A percentile compares a stretch with the other conserved stretches of the same genome.
Conservation (phyloP, 2,888 invertebrate species). For the Patella pellucida region DNA sequence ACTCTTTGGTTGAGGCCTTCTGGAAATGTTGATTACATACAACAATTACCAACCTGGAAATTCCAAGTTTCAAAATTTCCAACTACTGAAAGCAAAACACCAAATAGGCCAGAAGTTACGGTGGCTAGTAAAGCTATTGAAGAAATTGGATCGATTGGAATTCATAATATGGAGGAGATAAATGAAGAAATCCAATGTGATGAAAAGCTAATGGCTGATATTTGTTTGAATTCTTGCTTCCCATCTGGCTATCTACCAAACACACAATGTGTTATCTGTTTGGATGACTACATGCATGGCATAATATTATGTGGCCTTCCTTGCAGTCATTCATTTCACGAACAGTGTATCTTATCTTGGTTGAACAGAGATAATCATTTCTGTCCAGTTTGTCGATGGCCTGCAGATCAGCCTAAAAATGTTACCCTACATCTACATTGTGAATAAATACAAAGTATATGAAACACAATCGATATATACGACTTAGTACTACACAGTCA, state of each 20-base stretch:
- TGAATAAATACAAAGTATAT: slow-evolving; percentile 23
- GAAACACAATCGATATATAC: background rate
- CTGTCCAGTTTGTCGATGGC: slow-evolving; percentile 75
- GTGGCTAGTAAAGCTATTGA: background rate
- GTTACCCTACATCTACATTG: slow-evolving; percentile 32
- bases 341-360: slow-evolving; percentile 74
- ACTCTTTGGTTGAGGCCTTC: slow-evolving; percentile 68
- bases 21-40: slow-evolving; percentile 72
- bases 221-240: slow-evolving; percentile 18
- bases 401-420: slow-evolving; percentile 70
- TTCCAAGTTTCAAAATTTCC: slow-evolving; percentile 37
- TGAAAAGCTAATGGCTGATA: background rate
- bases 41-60: slow-evolving; percentile 73
- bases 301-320: slow-evolving; percentile 73
- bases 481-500: too few relatives aligned
- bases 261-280: slow-evolving; percentile 74
- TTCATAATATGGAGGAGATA: background rate
- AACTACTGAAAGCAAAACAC: too few relatives aligned
- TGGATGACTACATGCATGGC: slow-evolving; percentile 71
- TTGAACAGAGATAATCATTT: slow-evolving; percentile 73
- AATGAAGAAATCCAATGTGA: slow-evolving; percentile 17
- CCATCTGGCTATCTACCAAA: slow-evolving; percentile 68
- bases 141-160: slow-evolving; percentile 13
- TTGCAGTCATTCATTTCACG: slow-evolving; percentile 74
- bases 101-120: too few relatives aligned